Evolutionary conservation across 2,113 vertebrate species (phyloP), one percentile per base, ranked within the genome.

Genomic region (Elanus axillaris): DNA sequence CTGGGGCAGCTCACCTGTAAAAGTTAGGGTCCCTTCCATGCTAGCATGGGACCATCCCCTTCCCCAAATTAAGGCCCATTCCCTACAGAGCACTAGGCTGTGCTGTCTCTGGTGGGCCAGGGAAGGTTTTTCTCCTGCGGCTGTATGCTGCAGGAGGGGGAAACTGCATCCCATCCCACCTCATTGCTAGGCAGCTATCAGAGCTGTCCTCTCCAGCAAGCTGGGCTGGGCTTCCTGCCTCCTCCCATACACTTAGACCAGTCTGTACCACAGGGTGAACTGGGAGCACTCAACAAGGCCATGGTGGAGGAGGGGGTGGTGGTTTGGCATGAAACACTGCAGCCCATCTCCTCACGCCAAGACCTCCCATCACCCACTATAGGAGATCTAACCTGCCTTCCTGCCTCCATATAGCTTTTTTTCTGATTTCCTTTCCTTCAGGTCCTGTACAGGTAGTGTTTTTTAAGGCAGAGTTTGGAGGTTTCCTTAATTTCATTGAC

Each of bases 331-430:
- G 21, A 86, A 94, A 64, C 5, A 40, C 18, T 74, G 55, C 22
- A 74, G 59, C n/a, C 27, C 26, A 25, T 40, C 32, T 84, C 29
- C 47, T 66, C 13, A 11, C 0, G 0, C 38, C 5, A 5, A 69
- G 45, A 67, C 38, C 4, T 81, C 76, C 48, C 58, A 80, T 10
- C 25, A 55, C 52, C 7, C n/a, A 47, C 40, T 5, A 2, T 2
- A 73, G 79, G 48, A 72, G 47, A 59, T 26, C 17, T 62, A 66
- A 75, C 36, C 22, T 73, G 18, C 11, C 34, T 50, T 38, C 26
- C 32, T 82, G 58, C 50, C 47, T 58, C 12, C 27, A 19, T 72
- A 63, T 2, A 63, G 16, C 9, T 7, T 13, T 9, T 62, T 50
- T 47, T 19, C 56, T 86, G 38, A 36, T 23, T 69, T 69, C 7